Conservation (phyloP, 2,797 vertebrate species). For the Pteropus rufus region DNA sequence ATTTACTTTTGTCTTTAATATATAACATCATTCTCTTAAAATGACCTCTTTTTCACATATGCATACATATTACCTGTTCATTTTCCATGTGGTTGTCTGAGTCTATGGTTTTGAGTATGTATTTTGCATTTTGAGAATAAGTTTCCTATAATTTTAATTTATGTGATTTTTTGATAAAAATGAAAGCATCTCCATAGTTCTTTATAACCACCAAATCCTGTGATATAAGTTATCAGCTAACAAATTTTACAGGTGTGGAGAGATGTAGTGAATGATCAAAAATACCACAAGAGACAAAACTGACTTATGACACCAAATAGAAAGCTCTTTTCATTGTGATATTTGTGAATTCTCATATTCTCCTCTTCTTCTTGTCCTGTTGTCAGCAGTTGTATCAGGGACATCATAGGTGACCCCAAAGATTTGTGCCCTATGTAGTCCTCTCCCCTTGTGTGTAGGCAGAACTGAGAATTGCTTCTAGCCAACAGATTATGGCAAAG, state of each 20-base stretch:
- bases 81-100: neutral
- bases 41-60: neutral
- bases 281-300: neutral
- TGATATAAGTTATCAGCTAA: slow-evolving; percentile 13
- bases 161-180: neutral
- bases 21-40: neutral
- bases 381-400: neutral
- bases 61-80: neutral
- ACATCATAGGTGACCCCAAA: neutral
- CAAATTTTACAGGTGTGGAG: neutral
- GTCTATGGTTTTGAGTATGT: neutral
- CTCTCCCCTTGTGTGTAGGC: neutral
- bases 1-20: neutral
- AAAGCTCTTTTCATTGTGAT: neutral
- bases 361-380: neutral
- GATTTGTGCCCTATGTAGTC: neutral
- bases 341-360: neutral
- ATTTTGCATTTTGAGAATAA: neutral
- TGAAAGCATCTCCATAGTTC: neutral
- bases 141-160: slow-evolving; percentile 1
- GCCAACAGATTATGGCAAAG: neutral
- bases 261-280: neutral
- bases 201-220: neutral
- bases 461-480: neutral
- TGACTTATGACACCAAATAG: neutral